Conservation (phyloP, 2,797 vertebrate genomes). For the Syngnathus rostellatus region DNA sequence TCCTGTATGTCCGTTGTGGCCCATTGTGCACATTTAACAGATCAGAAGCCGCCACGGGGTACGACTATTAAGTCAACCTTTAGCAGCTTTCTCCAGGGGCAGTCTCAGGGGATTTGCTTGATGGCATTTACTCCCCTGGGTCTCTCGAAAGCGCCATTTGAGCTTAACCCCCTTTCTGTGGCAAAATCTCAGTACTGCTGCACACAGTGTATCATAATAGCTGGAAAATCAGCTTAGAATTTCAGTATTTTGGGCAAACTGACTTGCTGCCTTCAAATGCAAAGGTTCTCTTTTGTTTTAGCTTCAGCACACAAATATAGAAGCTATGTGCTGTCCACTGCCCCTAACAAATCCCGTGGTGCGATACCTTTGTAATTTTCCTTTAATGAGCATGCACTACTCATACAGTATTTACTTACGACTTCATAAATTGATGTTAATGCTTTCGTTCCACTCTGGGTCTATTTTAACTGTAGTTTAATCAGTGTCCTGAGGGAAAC, state of each 20-base stretch:
- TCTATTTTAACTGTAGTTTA: conserved; percentile 18
- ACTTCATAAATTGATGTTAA: neutral
- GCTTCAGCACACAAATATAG: neutral
- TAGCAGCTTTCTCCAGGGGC: conserved; percentile 3
- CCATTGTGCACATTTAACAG: neutral
- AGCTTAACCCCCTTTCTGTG: conserved; percentile 41
- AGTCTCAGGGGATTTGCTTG: conserved; percentile 33
- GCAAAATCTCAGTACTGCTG: conserved; percentile 26
- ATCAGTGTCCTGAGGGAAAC: conserved; percentile 28
- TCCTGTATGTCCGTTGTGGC: neutral
- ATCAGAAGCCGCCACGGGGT: neutral
- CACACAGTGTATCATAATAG: conserved; percentile 26
- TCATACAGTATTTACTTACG: conserved; percentile 7
- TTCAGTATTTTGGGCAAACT: conserved; percentile 13
- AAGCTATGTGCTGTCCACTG: neutral
- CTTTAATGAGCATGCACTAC: neutral
- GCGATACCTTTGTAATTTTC: neutral
- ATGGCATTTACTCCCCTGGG: conserved; percentile 23
- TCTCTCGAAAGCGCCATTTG: conserved; percentile 33
- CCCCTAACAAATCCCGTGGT: neutral
- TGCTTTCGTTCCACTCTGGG: neutral
- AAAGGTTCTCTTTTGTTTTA: neutral
- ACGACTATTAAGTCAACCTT: conserved; percentile 4
- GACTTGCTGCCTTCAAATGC: conserved; percentile 8
- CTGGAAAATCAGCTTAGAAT: conserved; percentile 31